Conservation (phyloP, 2,113 vertebrate genomes). For the Toxotes chatareus region DNA sequence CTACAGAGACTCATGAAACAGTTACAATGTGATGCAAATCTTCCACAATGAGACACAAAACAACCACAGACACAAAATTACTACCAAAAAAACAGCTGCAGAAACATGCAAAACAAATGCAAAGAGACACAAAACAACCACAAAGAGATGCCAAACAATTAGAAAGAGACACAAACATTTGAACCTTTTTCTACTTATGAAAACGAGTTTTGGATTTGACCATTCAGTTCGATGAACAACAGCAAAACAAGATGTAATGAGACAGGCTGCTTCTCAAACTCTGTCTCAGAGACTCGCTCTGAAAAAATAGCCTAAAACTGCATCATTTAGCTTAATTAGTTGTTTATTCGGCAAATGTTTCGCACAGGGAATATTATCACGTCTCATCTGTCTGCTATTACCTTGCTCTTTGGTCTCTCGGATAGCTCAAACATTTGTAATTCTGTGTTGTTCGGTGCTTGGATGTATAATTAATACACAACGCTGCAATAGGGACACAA, state of each 20-base stretch:
- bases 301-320: not conserved
- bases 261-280: not conserved
- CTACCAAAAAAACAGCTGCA: too few relatives aligned
- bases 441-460: not conserved
- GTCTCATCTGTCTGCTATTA: not conserved
- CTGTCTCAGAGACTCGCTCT: not conserved
- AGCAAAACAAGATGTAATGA: too few relatives aligned
- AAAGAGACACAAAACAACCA: not conserved
- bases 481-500: not conserved
- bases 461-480: conserved; percentile 24
- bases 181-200: not conserved
- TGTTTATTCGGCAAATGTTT: not conserved
- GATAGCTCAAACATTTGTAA: conserved; percentile 13
- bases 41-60: not conserved
- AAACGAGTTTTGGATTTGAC: not conserved
- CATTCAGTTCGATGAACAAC: not conserved
- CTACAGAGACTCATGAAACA: not conserved
- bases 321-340: not conserved
- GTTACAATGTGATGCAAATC: not conserved
- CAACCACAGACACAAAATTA: not conserved
- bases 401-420: conserved; percentile 3
- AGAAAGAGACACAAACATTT: not conserved
- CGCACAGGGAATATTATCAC: not conserved
- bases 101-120: too few relatives aligned
- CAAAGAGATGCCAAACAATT: not conserved